Evolutionary conservation across 2,797 vertebrate genomes (phyloP).

Genomic region (Semaprochilodus insignis): DNA sequence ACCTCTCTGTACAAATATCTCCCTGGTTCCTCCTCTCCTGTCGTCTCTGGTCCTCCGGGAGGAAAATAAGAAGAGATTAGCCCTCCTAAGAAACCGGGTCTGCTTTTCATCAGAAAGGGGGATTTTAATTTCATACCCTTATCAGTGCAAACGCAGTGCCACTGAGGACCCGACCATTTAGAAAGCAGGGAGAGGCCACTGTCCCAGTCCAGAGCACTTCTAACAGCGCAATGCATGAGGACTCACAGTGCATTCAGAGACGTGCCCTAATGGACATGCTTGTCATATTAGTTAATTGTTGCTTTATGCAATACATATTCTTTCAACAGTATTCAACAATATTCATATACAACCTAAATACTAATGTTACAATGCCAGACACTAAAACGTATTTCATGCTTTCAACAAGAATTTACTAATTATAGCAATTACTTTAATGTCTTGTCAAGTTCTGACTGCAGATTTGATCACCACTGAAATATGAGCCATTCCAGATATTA

Average conservation of each 20-base stretch:
- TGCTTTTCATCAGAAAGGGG: constrained; percentile 53
- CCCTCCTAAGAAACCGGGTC: constrained; percentile 11
- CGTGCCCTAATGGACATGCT: neutral
- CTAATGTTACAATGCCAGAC: neutral
- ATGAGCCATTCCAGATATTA: neutral
- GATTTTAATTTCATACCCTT: constrained; percentile 59
- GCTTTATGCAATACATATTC: too few relatives aligned
- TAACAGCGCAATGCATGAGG: neutral
- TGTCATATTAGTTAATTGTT: too few relatives aligned
- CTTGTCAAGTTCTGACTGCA: neutral
- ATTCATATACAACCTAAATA: neutral
- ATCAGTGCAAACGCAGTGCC: constrained; percentile 45
- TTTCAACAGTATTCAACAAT: too few relatives aligned
- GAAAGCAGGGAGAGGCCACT: constrained; percentile 17
- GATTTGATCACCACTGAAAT: neutral
- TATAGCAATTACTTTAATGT: neutral
- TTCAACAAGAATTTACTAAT: neutral
- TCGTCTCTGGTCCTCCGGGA: neutral
- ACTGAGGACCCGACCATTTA: neutral
- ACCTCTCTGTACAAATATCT: neutral
- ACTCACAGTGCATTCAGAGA: neutral
- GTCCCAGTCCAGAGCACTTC: neutral
- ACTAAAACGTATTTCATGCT: too few relatives aligned
- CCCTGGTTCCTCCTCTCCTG: neutral
- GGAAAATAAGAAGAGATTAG: constrained; percentile 37